Evolutionary conservation across 2,113 vertebrate genomes (phyloP).

Genomic region (Ciconia maguari): DNA sequence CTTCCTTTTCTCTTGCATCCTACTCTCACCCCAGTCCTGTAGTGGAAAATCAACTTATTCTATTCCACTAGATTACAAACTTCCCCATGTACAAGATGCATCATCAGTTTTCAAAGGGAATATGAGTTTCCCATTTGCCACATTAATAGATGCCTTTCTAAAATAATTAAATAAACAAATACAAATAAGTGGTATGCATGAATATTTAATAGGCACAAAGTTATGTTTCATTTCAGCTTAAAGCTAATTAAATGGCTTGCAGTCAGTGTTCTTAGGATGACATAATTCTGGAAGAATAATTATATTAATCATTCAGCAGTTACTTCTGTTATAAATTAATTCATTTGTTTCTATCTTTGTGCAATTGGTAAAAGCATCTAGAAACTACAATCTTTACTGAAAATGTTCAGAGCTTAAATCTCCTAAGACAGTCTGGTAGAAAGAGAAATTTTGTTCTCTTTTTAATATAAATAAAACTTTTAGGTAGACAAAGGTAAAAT

Average conservation of each 20-base stretch:
- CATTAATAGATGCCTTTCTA: not conserved
- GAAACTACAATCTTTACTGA: not conserved
- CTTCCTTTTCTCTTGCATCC: not conserved
- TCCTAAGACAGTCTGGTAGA: not conserved
- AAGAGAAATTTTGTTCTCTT: not conserved
- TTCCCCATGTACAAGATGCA: not conserved
- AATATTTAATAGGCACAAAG: slow-evolving; percentile 17
- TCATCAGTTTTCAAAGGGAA: not conserved
- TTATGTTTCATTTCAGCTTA: slow-evolving; percentile 9
- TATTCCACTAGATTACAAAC: not conserved
- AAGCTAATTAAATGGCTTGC: slow-evolving; percentile 9
- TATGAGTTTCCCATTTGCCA: not conserved
- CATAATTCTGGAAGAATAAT: slow-evolving; percentile 5
- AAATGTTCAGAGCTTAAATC: not conserved
- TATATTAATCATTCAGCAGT: not conserved
- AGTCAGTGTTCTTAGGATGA: not conserved
- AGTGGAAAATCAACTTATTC: not conserved
- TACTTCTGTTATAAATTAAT: not conserved
- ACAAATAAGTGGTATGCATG: not conserved
- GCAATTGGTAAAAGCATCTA: not conserved
- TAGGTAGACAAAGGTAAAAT: not conserved
- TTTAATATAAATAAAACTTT: not conserved
- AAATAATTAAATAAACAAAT: slow-evolving; percentile 25
- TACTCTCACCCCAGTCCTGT: not conserved
- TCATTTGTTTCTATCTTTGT: not conserved